Conservation (phyloP, 2,888 invertebrate species). For the Cosmia pyralina region DNA sequence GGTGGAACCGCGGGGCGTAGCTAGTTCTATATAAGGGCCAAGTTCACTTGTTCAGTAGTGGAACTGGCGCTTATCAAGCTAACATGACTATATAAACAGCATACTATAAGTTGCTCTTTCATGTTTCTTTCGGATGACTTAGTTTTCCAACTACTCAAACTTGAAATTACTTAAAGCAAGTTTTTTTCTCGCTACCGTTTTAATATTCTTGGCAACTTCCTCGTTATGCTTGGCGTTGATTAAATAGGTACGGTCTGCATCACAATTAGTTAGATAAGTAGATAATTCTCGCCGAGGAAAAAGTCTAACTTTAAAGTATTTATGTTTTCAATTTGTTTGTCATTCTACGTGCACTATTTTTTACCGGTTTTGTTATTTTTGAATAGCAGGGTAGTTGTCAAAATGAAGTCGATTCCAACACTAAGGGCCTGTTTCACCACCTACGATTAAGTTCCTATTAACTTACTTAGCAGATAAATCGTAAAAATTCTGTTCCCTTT, state of each 20-base stretch:
- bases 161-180: constrained; percentile 37
- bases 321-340: not conserved
- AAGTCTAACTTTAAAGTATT: not conserved
- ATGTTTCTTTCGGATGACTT: constrained; percentile 15
- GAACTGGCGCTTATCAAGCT: not conserved
- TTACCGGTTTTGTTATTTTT: not conserved
- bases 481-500: too few species aligned
- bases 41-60: not conserved
- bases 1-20: too few species aligned
- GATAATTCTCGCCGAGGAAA: not conserved
- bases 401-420: too few species aligned
- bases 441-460: too few species aligned
- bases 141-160: constrained; percentile 24
- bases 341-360: not conserved
- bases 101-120: not conserved
- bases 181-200: constrained; percentile 26
- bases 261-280: constrained; percentile 23
- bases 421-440: too few species aligned
- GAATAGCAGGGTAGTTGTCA: too few species aligned
- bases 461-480: too few species aligned
- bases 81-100: not conserved
- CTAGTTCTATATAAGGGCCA: not conserved
- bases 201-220: constrained; percentile 46
- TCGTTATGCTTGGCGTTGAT: constrained; percentile 46
- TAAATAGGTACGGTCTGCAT: constrained; percentile 45